Base-by-base conservation (phyloP, 2,113 vertebrate genomes). In the Pomatorhinus ruficollis region DNA sequence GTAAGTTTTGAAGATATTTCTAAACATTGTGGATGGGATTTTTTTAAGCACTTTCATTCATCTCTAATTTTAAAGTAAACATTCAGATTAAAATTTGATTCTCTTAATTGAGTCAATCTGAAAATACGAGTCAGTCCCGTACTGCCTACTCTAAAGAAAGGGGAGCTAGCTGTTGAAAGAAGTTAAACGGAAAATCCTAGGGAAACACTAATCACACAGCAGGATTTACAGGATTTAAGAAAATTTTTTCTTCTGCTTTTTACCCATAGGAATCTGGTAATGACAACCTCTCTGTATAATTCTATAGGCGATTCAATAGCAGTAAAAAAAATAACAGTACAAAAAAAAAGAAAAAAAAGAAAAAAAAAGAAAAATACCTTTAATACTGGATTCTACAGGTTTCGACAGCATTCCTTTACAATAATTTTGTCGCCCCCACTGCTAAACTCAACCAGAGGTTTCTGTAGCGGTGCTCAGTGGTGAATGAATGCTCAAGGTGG, bases 21-120 rank as follows among this genome's bases (percentile, higher is more conserved):
- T 70, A 66, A 69, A 4, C 3, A 9, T 31, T 20, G 30, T 1
- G 2, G 21, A 35, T 12, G 3, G 21, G 0, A 0, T 37, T 27
- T 60, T 60, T 59, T 9, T 0, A 60, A 68, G 33, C 9, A 45
- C 4, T 64, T 82, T 13, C 0, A 19, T 57, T 79, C 0, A 3
- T 50, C 6, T 82, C 68, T 83, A 63, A 52, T 89, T 91, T 89
- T 50, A 44, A 76, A 88, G 15, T 27, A 64, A 60, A 15, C 4
- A 53, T 76, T 92, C 16, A 24, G 17, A 42, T 53, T 65, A 61
- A 61, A 53, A 85, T 83, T 40, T 40, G 4, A 28, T 90, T 85
- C 18, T 33, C 10, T 54, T 92, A 69, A 50, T 22, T 28, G 61
- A 42, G 22, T 72, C 8, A 33, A 14, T 80, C 45, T 50, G 63